Conservation (phyloP, 2,113 vertebrate species). For the Chloroceryle aenea region DNA sequence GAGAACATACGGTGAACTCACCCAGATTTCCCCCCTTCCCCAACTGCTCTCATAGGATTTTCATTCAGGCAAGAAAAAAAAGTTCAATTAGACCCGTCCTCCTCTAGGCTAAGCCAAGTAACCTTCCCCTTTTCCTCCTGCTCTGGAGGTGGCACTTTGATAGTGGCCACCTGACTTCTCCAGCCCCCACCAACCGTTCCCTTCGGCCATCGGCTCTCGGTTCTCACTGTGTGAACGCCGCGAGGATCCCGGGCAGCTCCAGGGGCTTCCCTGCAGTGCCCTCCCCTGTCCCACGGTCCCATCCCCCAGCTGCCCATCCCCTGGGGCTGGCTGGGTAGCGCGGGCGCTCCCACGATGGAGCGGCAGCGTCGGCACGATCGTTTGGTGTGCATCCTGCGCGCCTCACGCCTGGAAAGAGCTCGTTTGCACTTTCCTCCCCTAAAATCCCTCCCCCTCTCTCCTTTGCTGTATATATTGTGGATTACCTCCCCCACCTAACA, state of each 20-base stretch:
- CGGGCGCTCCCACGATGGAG: too few relatives aligned
- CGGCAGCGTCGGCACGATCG: neutral
- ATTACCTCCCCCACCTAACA: conserved; percentile 47
- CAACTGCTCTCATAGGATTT: neutral
- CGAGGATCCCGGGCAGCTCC: conserved; percentile 13
- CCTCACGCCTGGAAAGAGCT: neutral
- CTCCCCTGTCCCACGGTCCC: neutral
- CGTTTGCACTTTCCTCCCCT: neutral
- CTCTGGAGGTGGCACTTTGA: neutral
- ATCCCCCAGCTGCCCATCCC: too few relatives aligned
- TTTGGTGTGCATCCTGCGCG: conserved; percentile 39
- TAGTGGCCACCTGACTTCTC: neutral
- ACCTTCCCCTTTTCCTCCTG: neutral
- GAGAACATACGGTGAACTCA: neutral
- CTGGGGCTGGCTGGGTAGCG: too few relatives aligned
- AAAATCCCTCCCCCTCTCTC: neutral
- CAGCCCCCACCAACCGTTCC: neutral
- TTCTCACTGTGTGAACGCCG: neutral
- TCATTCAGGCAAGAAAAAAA: neutral
- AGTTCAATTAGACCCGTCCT: neutral
- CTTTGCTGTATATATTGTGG: conserved; percentile 43
- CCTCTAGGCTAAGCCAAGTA: neutral
- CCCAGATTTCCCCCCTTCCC: neutral
- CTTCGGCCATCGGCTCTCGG: neutral
- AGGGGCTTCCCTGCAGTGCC: neutral